phyloP scores from a whole-genome alignment of 2,113 vertebrate genomes.

The Albula goreensis region DNA sequence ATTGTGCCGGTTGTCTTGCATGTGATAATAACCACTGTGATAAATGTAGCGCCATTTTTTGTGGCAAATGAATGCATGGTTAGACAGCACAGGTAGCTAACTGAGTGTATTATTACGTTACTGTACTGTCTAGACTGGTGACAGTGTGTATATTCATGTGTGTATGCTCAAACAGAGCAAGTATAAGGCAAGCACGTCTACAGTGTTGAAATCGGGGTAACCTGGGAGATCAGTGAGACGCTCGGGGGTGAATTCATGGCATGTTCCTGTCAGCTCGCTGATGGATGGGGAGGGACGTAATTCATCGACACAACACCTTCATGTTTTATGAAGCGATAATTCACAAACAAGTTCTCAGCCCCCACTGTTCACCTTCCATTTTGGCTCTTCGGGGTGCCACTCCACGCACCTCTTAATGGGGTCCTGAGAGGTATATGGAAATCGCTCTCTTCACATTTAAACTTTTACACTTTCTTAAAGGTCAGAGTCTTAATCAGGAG shows the following conservation, averaged over 20 bases:
- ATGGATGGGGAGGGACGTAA: constrained; percentile 60
- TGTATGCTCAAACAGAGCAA: no score
- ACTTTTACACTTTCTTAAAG: background rate
- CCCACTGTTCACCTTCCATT: no score
- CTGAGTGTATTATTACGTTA: no score
- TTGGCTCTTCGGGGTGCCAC: constrained; percentile 45
- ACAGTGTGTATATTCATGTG: no score
- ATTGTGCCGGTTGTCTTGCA: no score
- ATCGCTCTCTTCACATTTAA: no score
- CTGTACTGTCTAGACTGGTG: no score
- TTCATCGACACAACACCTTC: constrained; percentile 72
- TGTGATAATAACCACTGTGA: no score
- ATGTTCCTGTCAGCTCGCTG: constrained; percentile 57
- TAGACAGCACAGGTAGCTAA: no score
- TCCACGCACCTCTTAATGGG: constrained; percentile 2
- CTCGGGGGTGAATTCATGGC: constrained; percentile 48
- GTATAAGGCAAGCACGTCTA: background rate
- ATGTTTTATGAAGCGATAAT: constrained; percentile 66
- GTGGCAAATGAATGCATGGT: no score
- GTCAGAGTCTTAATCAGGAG: background rate
- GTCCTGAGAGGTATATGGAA: background rate
- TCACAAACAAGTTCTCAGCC: constrained; percentile 49
- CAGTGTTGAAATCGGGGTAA: background rate
- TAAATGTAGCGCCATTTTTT: no score
- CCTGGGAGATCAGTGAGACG: constrained; percentile 22